Evolutionary conservation across 2,797 vertebrate species (phyloP), one percentile per base, ranked within the genome.

Genomic region (Gadopsis marmoratus): DNA sequence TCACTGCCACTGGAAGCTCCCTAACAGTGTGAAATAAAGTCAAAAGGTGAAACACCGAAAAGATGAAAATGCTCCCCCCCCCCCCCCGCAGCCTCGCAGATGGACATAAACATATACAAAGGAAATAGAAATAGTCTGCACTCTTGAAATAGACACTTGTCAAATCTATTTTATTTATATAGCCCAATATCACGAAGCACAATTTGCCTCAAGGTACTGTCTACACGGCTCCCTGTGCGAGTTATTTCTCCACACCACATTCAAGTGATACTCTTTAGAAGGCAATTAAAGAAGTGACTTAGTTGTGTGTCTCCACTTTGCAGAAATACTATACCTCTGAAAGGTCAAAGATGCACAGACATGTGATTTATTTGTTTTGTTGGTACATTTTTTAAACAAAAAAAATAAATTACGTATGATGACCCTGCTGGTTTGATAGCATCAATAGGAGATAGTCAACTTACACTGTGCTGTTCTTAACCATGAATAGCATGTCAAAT

Each of bases 21-120:
- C 29, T 33, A 29, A 43, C 47, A 59, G 50, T 68, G 75, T 17
- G 45, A 50, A 71, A 67, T 17, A 43, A 59, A 67, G 50, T 54
- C 51, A 41, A 21, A 78, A 54, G 14, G 71, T 63, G 13, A 62
- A 66, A 37, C 3, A n/a, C 12, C 41, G 17, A 51, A 74, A 47
- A 53, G 29, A 64, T n/a, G 7, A 71, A 54, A 78, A 66, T 35
- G 9, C 33, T 33, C 35, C 48, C 63, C 31, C 43, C 26, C 33
- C 39, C 35, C 48, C 63, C n/a, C 43, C 33, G 13, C n/a, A 7
- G 54, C 33, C 26, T 37, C 64, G 39, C 43, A 62, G 47, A 16
- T 72, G 16, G 17, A 23, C 11, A 66, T n/a, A 35, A 71, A 43
- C 12, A 50, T 14, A 11, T 43, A 65, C 17, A 33, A 39, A 55